Evolutionary conservation across 2,113 vertebrate genomes (phyloP).

Genomic region (Lycaon pictus): DNA sequence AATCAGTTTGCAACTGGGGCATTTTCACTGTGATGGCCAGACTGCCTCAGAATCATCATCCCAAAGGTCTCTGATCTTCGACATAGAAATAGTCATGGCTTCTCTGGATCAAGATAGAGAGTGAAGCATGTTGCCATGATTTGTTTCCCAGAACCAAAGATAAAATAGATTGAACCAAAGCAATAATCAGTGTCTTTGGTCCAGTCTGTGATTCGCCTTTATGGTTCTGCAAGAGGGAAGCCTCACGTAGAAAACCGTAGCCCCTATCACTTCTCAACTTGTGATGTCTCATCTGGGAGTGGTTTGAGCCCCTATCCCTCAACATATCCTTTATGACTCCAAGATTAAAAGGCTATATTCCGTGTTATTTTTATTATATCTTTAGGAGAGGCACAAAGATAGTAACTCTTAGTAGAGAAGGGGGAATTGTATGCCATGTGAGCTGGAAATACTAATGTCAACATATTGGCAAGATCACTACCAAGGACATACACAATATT

Average conservation of each 20-base stretch:
- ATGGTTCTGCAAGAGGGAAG: background rate
- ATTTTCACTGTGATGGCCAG: background rate
- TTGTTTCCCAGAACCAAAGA: background rate
- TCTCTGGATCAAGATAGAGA: background rate
- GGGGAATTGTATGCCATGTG: conserved; percentile 1
- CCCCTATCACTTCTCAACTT: background rate
- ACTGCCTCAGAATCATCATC: background rate
- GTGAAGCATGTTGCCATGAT: background rate
- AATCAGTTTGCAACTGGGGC: background rate
- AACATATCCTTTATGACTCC: conserved; percentile 41
- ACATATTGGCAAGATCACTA: background rate
- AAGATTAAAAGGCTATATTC: conserved; percentile 46
- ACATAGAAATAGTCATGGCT: background rate
- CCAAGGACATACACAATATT: background rate
- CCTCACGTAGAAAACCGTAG: background rate
- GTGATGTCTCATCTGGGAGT: background rate
- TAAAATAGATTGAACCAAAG: background rate
- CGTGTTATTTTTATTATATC: conserved; percentile 46
- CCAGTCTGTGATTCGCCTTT: background rate
- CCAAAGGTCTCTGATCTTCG: background rate
- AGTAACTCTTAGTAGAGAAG: background rate
- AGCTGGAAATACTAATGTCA: conserved; percentile 57
- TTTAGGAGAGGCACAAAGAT: background rate
- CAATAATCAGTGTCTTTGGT: background rate
- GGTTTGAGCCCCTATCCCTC: background rate